Percentiles rank a stretch among this genome's conserved stretches.
These are phyloP conservation scores for Melangyna quadrimaculata DNA, from an alignment of 2,888 invertebrate genomes.

Conservation along the genomic window DNA sequence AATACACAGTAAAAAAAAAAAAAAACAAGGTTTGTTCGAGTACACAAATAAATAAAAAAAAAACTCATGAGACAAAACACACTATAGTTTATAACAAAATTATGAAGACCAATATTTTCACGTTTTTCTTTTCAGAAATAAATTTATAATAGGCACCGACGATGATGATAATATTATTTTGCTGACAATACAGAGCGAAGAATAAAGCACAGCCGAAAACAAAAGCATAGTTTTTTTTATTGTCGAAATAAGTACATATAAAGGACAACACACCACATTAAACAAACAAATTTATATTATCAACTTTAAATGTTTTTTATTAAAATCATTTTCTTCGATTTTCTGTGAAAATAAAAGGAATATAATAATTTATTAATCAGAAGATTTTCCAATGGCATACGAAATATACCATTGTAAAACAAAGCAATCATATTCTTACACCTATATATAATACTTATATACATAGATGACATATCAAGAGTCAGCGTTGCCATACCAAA, in stretches of 20 bases:
- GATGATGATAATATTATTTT: conserved; percentile 37
- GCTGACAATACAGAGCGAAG: conserved; percentile 55
- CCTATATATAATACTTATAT: background rate
- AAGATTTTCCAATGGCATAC: conserved; percentile 56
- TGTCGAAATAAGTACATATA: conserved; percentile 57
- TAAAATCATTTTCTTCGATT: conserved; percentile 39
- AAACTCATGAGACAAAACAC: background rate
- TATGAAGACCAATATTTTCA: conserved; percentile 27
- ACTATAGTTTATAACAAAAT: background rate
- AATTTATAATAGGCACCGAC: conserved; percentile 49
- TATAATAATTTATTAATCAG: conserved; percentile 55
- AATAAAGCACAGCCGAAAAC: conserved; percentile 55
- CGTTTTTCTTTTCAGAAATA: conserved; percentile 30
- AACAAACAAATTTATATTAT: conserved; percentile 32
- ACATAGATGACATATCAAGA: conserved; percentile 18
- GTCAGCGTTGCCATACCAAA: background rate
- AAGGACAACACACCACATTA: conserved; percentile 64
- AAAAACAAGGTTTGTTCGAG: conserved; percentile 20
- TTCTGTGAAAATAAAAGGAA: conserved; percentile 43
- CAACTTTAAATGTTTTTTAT: conserved; percentile 25
- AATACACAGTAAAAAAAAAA: conserved; percentile 41
- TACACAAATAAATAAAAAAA: conserved; percentile 33
- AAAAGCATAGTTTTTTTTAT: conserved; percentile 59
- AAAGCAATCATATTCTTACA: conserved; percentile 64
- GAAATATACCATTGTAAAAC: conserved; percentile 63